phyloP scores from a whole-genome alignment of 2,797 vertebrate genomes.

The Mormyrus proboscirostris region DNA sequence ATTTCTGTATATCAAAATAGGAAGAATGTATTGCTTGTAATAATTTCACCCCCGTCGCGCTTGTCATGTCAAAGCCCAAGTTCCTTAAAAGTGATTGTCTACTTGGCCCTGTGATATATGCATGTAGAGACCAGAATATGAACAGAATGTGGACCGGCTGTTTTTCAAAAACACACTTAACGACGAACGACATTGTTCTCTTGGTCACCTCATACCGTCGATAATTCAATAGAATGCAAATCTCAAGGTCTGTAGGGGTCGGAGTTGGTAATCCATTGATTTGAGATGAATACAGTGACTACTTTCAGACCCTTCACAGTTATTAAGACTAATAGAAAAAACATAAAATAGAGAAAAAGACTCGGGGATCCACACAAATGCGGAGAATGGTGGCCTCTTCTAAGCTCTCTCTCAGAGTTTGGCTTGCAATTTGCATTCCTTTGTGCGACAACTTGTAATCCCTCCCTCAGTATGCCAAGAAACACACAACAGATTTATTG shows the following conservation, averaged over 20 bases:
- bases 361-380: constrained; percentile 58
- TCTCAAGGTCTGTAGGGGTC: constrained; percentile 57
- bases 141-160: constrained; percentile 4
- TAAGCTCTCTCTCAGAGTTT: constrained; percentile 67
- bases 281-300: constrained; percentile 73
- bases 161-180: constrained; percentile 53
- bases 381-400: constrained; percentile 62
- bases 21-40: background rate
- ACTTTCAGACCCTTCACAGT: constrained; percentile 66
- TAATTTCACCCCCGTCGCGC: background rate
- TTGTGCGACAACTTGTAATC: constrained; percentile 77
- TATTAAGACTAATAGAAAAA: constrained; percentile 73
- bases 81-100: background rate
- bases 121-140: background rate
- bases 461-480: constrained; percentile 69
- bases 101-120: background rate
- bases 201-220: constrained; percentile 59
- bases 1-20: background rate
- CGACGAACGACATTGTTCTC: constrained; percentile 56
- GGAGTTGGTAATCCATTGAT: constrained; percentile 65
- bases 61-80: background rate
- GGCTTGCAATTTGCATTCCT: constrained; percentile 76
- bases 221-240: constrained; percentile 66
- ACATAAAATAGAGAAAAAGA: constrained; percentile 61
- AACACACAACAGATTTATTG: constrained; percentile 83